Evolutionary conservation across 2,888 invertebrate species (phyloP), one percentile per base, ranked within the genome.

Genomic region (Xylocampa areola): DNA sequence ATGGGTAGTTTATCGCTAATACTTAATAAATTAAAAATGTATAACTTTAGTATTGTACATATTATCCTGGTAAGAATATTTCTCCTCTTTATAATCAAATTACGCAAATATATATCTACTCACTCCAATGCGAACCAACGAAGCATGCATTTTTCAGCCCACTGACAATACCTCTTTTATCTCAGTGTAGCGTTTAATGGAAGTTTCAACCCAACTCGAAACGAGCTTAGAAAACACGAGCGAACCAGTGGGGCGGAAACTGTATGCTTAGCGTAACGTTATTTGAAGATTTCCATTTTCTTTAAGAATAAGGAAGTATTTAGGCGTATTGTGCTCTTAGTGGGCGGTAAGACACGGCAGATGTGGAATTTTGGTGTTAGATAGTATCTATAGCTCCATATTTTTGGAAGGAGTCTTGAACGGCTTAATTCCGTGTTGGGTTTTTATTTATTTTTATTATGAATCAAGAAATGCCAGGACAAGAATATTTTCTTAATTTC

Each of bases 81-180:
- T n/a, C n/a, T 21, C 5, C 21, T 21, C 5, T 21, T 6, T n/a
- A 5, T 29, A 29, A 29, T 14, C 32, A 11, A 11, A 29, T 29
- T 10, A 32, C 7, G 32, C 32, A 7, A 11, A 30, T 4, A 11
- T 11, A 4, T 3, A 13, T 27, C 5, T 4, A 2, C 14, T 32
- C 0, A 39, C 40, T 37, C 47, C 30, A 45, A 53, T 44, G 32
- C 32, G 33, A 51, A 35, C 36, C 65, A 73, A 47, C 51, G 50
- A 33, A 55, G 74, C 43, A 53, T 40, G 17, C 47, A 23, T 48
- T 66, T 59, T 59, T 57, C 53, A 58, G 50, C 19, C 60, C 75
- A 61, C 48, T 61, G 75, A 61, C 60, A 70, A 70, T 52, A 47
- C 33, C 41, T 59, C 41, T 43, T 71, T 70, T 73, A 74, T 74